A percentile compares a stretch with the other conserved stretches of the same genome.
phyloP scores from a whole-genome alignment of 2,797 vertebrate species.

The Scleropages formosus region DNA sequence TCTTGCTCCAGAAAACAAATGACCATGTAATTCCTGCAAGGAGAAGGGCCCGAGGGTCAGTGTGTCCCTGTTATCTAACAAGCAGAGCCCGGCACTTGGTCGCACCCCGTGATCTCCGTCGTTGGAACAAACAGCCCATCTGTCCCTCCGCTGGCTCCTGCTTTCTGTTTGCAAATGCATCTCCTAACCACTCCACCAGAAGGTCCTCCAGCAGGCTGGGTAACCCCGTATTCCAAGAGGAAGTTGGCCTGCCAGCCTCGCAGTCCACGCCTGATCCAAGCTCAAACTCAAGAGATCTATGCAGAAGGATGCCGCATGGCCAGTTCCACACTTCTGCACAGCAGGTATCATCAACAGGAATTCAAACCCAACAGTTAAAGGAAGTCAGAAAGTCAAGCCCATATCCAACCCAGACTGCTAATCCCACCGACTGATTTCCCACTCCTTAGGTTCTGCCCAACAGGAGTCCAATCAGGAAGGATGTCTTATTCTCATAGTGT shows the following conservation, averaged over 20 bases:
- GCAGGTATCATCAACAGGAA: constrained; percentile 1
- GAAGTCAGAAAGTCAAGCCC: too few relatives aligned
- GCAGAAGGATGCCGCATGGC: not conserved
- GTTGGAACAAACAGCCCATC: not conserved
- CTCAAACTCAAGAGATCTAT: not conserved
- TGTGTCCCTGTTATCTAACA: not conserved
- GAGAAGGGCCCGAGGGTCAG: constrained; percentile 1
- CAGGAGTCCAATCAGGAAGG: too few relatives aligned
- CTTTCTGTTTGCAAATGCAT: not conserved
- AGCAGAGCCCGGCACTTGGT: not conserved
- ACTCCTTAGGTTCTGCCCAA: too few relatives aligned
- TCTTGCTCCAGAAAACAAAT: constrained; percentile 18
- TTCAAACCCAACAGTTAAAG: too few relatives aligned
- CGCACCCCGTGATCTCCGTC: not conserved
- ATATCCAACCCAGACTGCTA: not conserved
- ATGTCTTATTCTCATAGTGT: too few relatives aligned
- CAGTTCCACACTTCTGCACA: constrained; percentile 4
- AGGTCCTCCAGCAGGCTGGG: not conserved
- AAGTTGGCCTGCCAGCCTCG: not conserved
- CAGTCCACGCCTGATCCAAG: not conserved
- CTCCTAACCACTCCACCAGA: not conserved
- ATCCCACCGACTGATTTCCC: not conserved
- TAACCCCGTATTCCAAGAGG: not conserved
- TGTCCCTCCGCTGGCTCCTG: not conserved
- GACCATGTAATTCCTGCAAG: constrained; percentile 8